phyloP scores from a whole-genome alignment of 2,888 invertebrate species.

The Mythimna ferrago region DNA sequence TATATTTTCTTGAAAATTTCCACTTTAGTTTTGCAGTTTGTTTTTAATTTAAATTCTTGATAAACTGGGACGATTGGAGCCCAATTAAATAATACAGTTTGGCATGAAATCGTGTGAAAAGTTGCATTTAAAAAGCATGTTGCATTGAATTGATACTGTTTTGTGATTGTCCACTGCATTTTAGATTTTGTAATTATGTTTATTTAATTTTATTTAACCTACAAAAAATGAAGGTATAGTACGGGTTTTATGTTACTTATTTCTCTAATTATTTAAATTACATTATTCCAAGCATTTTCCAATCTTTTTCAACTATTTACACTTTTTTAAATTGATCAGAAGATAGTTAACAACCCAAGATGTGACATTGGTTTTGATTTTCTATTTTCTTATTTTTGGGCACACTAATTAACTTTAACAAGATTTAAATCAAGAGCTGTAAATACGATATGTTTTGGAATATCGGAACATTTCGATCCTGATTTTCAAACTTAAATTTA shows the following conservation, averaged over 20 bases:
- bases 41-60: background rate
- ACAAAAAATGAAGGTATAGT: constrained; percentile 47
- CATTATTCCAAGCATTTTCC: background rate
- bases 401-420: background rate
- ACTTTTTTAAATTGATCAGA: background rate
- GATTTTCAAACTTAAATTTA: too few species aligned
- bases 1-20: background rate
- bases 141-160: constrained; percentile 44
- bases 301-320: background rate
- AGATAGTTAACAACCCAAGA: background rate
- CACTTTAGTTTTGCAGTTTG: constrained; percentile 12
- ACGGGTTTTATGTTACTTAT: constrained; percentile 27
- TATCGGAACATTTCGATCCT: too few species aligned
- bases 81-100: constrained; percentile 20
- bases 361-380: background rate
- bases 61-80: background rate
- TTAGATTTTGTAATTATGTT: constrained; percentile 26
- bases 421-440: background rate
- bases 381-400: background rate
- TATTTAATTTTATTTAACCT: constrained; percentile 17
- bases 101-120: constrained; percentile 43
- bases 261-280: background rate
- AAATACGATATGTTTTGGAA: too few species aligned
- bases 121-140: constrained; percentile 59
- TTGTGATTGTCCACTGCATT: constrained; percentile 44